These are phyloP conservation scores for Brachypalpus laphriformis DNA, from an alignment of 2,888 invertebrate genomes.

Conservation along the genomic window DNA sequence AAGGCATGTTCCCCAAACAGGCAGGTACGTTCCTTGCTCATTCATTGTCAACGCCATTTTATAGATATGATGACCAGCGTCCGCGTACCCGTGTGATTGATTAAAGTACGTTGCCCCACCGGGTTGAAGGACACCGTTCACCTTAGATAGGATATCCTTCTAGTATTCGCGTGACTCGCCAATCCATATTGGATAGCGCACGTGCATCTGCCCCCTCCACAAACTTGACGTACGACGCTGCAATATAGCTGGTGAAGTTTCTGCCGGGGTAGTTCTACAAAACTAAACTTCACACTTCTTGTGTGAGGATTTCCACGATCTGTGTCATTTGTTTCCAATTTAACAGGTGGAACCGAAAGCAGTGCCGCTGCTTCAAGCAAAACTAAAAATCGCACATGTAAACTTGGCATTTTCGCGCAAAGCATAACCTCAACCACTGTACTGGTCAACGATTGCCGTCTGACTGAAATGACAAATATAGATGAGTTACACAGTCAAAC, in stretches of 20 bases:
- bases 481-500: too few relatives aligned
- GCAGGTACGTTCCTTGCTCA: constrained; percentile 88
- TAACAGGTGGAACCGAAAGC: not conserved
- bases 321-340: constrained; percentile 84
- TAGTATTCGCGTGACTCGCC: constrained; percentile 86
- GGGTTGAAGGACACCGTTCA: constrained; percentile 92
- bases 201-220: constrained; percentile 93
- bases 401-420: constrained; percentile 16
- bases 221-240: constrained; percentile 94
- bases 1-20: constrained; percentile 94
- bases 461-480: too few relatives aligned
- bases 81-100: constrained; percentile 88
- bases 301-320: constrained; percentile 88
- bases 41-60: constrained; percentile 88
- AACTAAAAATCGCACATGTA: constrained; percentile 23
- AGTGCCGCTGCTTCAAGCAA: not conserved
- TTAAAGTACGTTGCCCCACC: constrained; percentile 91
- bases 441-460: constrained; percentile 21
- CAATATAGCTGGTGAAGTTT: constrained; percentile 88
- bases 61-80: constrained; percentile 88
- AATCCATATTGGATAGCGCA: constrained; percentile 92
- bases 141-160: constrained; percentile 84
- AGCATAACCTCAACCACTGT: not conserved
- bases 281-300: constrained; percentile 86
- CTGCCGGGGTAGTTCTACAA: constrained; percentile 84